Base-by-base conservation (phyloP, 53 echinoderm and acorn worm species). In the Actinopyga echinites region DNA sequence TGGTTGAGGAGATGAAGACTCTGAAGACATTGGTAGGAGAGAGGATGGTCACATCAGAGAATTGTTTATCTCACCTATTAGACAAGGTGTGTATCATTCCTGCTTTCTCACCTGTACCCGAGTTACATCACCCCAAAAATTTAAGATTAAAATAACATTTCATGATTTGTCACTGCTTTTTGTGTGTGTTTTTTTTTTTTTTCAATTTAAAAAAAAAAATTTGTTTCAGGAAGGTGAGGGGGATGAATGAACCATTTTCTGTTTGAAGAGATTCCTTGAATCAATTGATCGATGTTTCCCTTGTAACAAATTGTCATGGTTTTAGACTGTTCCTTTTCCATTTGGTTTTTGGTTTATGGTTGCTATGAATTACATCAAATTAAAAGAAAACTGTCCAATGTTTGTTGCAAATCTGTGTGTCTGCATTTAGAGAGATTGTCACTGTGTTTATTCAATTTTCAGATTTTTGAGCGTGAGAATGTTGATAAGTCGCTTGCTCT, bases 401-500 rank as follows among this genome's bases (percentile, higher is more conserved):
- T 49, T 17, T 49, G 15, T 49, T 17, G 3, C 17, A 49, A 49
- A 49, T 49, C 13, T 49, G n/a, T 17, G 3, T 1, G 49, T 2
- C 0, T 49, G 17, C 44, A 49, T 15, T 15, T 6, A 49, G 1
- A 2, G 22, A 62, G 5, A 13, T 21, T 69, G 1, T 69, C 33
- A 69, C 8, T 69, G 26, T n/a, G 11, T 33, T 0, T 69, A 10
- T 37, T 8, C 21, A 22, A 30, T 33, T 33, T 69, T 17, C 42
- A 80, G 81, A 59, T 80, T 24, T 80, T 80, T 80, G 81, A 59
- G 22, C 35, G 61, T 36, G 81, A 80, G 23, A 77, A 77, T 30
- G 97, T 97, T 21, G 93, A 97, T 31, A 65, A 57, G 33, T 82
- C 84, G 22, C 86, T 94, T 25, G 97, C 94, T 0, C 78, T 94